Percentiles rank a stretch among this genome's conserved stretches.
Evolutionary conservation across 2,113 vertebrate genomes (phyloP).

Genomic region (Excalfactoria chinensis): DNA sequence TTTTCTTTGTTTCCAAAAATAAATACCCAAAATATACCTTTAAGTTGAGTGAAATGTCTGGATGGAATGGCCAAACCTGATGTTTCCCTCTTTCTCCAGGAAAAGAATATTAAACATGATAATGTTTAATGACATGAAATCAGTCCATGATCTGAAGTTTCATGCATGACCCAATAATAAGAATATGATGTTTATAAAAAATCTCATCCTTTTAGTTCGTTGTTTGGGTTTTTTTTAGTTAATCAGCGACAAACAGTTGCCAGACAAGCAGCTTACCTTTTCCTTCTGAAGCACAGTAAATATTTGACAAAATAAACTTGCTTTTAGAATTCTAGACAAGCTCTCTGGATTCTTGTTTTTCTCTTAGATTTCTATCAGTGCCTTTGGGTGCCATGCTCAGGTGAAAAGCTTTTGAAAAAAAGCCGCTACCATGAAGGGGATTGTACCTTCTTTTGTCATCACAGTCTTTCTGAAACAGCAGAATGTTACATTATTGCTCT

Average conservation of each 20-base stretch:
- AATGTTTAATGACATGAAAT: background rate
- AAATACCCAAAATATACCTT: background rate
- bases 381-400: background rate
- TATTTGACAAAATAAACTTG: background rate
- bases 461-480: background rate
- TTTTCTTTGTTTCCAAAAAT: constrained; percentile 16
- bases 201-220: background rate
- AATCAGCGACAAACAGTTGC: background rate
- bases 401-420: background rate
- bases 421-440: background rate
- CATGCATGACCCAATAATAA: background rate
- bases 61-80: background rate
- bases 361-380: background rate
- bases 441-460: background rate
- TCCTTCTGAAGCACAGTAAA: background rate
- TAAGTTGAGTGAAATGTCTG: background rate
- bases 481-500: background rate
- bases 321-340: background rate
- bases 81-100: background rate
- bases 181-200: background rate
- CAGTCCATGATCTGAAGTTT: background rate
- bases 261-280: background rate
- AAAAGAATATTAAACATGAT: background rate
- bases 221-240: background rate
- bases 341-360: background rate